Evolutionary conservation across 2,888 invertebrate species (phyloP).

Genomic region (Eucriotettix oculatus): DNA sequence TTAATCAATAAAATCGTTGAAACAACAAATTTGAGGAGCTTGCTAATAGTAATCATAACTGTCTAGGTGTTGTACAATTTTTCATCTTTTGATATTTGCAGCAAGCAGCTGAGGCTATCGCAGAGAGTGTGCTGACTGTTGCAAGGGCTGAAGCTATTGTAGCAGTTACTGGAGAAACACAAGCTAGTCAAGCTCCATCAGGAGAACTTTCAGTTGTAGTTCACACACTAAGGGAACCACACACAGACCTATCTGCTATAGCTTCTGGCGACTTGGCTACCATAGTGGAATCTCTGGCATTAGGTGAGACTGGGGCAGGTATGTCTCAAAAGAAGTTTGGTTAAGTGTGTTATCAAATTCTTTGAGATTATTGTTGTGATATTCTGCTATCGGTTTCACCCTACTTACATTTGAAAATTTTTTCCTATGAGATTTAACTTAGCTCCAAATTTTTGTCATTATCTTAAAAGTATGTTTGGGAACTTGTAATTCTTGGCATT

Average conservation of each 20-base stretch:
- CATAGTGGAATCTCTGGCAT: constrained; percentile 65
- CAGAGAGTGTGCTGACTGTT: constrained; percentile 62
- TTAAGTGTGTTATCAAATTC: too few relatives aligned
- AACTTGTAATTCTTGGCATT: too few relatives aligned
- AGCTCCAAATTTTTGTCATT: too few relatives aligned
- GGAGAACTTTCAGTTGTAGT: constrained; percentile 38
- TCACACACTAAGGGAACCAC: constrained; percentile 42
- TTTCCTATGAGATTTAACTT: too few relatives aligned
- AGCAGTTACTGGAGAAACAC: constrained; percentile 26
- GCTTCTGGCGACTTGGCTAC: constrained; percentile 59
- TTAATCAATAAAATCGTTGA: too few relatives aligned
- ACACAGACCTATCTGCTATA: constrained; percentile 49
- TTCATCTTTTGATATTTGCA: constrained; percentile 15
- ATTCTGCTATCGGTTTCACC: too few relatives aligned
- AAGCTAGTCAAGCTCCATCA: constrained; percentile 20
- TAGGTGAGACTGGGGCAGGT: constrained; percentile 25
- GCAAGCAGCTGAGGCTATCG: constrained; percentile 77
- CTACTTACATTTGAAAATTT: too few relatives aligned
- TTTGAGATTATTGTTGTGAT: too few relatives aligned
- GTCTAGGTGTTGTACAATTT: too few relatives aligned
- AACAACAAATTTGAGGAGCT: too few relatives aligned
- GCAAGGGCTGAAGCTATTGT: constrained; percentile 53
- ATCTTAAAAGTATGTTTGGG: too few relatives aligned
- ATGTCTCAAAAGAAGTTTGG: neutral
- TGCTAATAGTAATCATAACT: too few relatives aligned